Evolutionary conservation across 2,888 invertebrate species (phyloP).

Genomic region (Drosophila parthenogenetica): DNA sequence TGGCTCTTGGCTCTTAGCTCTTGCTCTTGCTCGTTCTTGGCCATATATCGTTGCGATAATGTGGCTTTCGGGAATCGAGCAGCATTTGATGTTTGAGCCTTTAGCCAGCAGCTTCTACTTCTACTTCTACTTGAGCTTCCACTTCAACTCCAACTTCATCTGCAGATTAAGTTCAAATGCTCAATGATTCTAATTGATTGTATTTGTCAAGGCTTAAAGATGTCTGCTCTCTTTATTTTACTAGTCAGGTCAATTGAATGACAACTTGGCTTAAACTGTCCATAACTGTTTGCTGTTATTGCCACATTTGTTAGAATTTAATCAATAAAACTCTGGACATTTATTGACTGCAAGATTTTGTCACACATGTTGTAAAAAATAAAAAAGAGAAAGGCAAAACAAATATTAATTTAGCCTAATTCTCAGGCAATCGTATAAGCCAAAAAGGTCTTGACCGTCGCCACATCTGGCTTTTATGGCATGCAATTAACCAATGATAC

Average conservation of each 20-base stretch:
- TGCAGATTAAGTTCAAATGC: neutral
- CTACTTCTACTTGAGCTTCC: neutral
- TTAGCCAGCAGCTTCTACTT: neutral
- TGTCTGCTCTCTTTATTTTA: neutral
- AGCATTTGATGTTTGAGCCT: conserved; percentile 21
- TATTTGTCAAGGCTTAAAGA: conserved; percentile 36
- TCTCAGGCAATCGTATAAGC: conserved; percentile 21
- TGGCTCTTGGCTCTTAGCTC: neutral
- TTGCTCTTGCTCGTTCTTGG: conserved; percentile 15
- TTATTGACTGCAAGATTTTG: neutral
- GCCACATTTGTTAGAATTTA: conserved; percentile 2
- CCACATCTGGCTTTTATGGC: conserved; percentile 19
- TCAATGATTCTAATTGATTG: conserved; percentile 51
- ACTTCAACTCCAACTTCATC: neutral
- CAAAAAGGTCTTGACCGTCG: conserved; percentile 61
- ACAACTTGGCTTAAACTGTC: conserved; percentile 21
- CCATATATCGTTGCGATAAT: conserved; percentile 65
- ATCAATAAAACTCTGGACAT: neutral
- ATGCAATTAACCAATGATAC: conserved; percentile 1
- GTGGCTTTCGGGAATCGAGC: conserved; percentile 51
- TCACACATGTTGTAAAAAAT: conserved; percentile 2
- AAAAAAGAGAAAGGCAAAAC: conserved; percentile 16
- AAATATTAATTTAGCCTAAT: conserved; percentile 11
- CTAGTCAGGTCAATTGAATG: conserved; percentile 46
- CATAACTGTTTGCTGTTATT: conserved; percentile 14